phyloP scores from a whole-genome alignment of 30 jellyfish, hydroid and myxozoan genomes.

The Turritopsis dohrnii region DNA sequence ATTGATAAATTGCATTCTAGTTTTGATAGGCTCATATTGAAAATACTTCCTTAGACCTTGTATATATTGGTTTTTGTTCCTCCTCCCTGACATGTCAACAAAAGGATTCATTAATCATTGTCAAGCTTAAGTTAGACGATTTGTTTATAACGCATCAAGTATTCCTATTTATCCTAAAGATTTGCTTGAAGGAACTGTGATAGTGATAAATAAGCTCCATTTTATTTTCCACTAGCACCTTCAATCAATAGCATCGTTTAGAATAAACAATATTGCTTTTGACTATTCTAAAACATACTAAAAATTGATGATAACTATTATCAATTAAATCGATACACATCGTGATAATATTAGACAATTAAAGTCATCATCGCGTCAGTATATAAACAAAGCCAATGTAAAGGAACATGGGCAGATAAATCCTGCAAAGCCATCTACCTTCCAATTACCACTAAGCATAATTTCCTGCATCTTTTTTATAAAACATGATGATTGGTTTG shows the following conservation, averaged over 20 bases:
- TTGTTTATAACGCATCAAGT: neutral
- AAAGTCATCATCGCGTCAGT: neutral
- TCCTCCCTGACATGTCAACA: neutral
- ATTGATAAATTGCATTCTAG: neutral
- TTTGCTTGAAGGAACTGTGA: neutral
- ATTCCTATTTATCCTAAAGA: neutral
- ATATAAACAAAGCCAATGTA: neutral
- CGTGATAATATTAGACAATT: neutral
- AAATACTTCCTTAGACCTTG: neutral
- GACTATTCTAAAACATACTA: neutral
- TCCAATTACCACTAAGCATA: neutral
- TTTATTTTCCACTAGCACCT: no score
- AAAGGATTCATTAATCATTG: neutral
- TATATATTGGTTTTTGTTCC: neutral
- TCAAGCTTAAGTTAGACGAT: neutral
- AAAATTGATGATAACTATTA: neutral
- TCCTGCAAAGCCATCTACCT: neutral
- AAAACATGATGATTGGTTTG: neutral
- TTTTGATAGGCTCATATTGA: neutral
- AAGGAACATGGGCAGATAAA: neutral
- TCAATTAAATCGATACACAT: neutral
- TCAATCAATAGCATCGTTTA: neutral
- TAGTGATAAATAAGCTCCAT: no score
- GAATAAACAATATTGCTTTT: neutral
- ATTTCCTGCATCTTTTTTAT: neutral